A percentile compares a stretch with the other conserved stretches of the same genome.
Conservation (phyloP, 2,797 vertebrate species). For the Coregonus sp. region DNA sequence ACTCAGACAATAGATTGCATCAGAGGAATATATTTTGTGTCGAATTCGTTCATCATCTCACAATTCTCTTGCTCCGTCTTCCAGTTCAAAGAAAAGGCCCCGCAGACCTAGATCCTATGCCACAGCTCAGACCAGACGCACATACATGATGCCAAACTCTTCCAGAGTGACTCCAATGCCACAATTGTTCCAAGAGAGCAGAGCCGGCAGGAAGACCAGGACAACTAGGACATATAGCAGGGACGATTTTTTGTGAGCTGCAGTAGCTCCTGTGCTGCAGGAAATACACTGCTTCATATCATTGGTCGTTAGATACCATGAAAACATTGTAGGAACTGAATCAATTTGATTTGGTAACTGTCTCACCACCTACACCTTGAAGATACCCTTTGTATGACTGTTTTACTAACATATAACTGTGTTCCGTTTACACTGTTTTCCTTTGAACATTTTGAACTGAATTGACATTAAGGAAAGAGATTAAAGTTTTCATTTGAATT, state of each 20-base stretch:
- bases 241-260: constrained; percentile 69
- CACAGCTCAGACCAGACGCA: constrained; percentile 48
- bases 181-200: constrained; percentile 56
- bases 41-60: background rate
- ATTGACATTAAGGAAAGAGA: background rate
- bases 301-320: background rate
- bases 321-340: too few relatives aligned
- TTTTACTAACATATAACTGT: background rate
- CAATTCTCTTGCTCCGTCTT: background rate
- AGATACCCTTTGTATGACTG: background rate
- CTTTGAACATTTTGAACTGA: background rate
- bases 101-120: constrained; percentile 44
- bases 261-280: background rate
- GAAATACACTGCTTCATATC: background rate
- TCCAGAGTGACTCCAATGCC: constrained; percentile 56
- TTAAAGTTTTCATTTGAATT: background rate
- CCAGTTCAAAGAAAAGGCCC: constrained; percentile 35
- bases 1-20: background rate
- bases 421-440: background rate
- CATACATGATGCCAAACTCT: constrained; percentile 55
- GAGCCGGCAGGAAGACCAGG: constrained; percentile 38
- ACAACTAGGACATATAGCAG: constrained; percentile 37
- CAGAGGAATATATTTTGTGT: background rate
- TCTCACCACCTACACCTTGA: background rate
- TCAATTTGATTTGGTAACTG: constrained; percentile 1